Percentiles rank a stretch among this genome's conserved stretches.
Evolutionary conservation across 2,888 invertebrate species (phyloP).

Genomic region (Eupithecia abbreviata): DNA sequence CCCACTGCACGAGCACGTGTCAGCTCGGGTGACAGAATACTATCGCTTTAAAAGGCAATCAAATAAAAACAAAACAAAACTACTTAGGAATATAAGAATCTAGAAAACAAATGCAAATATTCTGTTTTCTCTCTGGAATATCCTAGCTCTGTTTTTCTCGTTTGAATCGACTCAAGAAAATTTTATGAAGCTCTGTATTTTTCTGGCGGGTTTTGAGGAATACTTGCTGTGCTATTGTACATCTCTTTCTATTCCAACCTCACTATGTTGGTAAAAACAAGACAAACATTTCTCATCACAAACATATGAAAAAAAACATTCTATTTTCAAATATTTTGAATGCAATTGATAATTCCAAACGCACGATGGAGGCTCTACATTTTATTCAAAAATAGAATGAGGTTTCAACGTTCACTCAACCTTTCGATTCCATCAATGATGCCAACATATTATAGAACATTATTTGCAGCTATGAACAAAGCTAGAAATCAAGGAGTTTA

Average conservation of each 20-base stretch:
- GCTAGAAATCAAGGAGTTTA: neutral
- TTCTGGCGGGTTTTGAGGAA: neutral
- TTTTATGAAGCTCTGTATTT: neutral
- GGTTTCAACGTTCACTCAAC: neutral
- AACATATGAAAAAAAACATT: neutral
- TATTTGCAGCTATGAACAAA: neutral
- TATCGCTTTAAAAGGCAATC: neutral
- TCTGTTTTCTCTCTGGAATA: neutral
- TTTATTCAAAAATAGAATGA: neutral
- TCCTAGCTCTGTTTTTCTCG: neutral
- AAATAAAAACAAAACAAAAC: constrained; percentile 4
- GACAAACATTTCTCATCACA: neutral
- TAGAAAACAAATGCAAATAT: neutral
- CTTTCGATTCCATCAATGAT: neutral
- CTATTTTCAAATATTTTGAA: neutral
- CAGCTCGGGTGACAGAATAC: constrained; percentile 19
- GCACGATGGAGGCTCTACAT: neutral
- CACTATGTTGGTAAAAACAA: neutral
- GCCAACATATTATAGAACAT: neutral
- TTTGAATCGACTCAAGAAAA: neutral
- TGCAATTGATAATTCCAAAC: neutral
- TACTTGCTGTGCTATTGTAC: neutral
- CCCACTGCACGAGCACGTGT: constrained; percentile 13
- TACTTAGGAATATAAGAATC: neutral
- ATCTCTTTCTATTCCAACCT: neutral